Evolutionary conservation across 2,888 invertebrate species (phyloP), one percentile per base, ranked within the genome.

Genomic region (Drosophila stalkeri): DNA sequence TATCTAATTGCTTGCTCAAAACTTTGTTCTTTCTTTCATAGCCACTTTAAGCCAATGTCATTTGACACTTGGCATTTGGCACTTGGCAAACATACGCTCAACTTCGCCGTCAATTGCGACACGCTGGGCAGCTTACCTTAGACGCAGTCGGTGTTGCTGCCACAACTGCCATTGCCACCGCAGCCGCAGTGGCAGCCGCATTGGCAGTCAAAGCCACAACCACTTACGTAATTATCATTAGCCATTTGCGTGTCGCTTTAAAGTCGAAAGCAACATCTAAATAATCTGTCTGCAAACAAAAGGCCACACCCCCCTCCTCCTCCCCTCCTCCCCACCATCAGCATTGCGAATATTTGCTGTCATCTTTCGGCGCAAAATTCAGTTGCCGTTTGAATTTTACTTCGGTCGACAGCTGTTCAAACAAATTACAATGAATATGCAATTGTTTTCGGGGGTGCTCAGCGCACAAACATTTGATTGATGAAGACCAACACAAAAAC

Each of bases 391-490:
- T 81, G 70, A 54, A 80, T 73, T 80, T 64, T 41, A 63, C 62
- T 69, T 64, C 23, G 63, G 56, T 35, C 76, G 81, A 70, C 90
- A 89, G 85, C 88, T 85, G 85, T 77, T 85, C 86, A 85, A 90
- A 85, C 80, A 90, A 85, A 90, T 88, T 90, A 90, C 80, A 85
- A 88, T 86, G 82, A 86, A 90, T 88, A 80, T 72, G 82, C 90
- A 80, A 85, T 86, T 88, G 85, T 84, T 89, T 73, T 60, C 27
- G 6, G 64, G 55, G 55, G 35, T 46, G 47, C 52, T 37, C 56
- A 20, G 20, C 44, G 64, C 55, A 69, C 71, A 69, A 88, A 87
- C 84, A 85, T 89, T 89, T 85, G 84, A 85, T 85, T 85, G 84
- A 85, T 89, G 84, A 75, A 78, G 70, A 75, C 75, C 74, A 82